Base-by-base conservation (phyloP, 2,113 vertebrate species). In the Corythaeola cristata region DNA sequence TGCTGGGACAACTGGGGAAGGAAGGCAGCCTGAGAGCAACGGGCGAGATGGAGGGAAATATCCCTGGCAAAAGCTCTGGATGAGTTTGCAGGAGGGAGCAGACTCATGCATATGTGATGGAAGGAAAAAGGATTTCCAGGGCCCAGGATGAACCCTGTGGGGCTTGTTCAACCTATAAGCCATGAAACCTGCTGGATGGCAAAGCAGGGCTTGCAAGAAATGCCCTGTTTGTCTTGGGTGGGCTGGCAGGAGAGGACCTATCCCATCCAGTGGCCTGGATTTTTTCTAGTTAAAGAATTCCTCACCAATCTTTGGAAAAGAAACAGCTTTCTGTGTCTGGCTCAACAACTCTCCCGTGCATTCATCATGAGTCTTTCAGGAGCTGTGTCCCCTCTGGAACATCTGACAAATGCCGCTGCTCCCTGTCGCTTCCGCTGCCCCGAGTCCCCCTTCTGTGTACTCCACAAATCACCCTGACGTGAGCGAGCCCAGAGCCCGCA, bases 391-490 rank as follows among this genome's bases (percentile, higher is more conserved):
- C 33, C 47, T 44, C 52, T 32, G 3, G 1, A 58, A 23, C 33
- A 20, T 1, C 69, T 93, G 88, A 95, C 41, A 69, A 90, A 93
- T 73, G 67, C 21, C 58, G 24, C 33, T 1, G 0, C 12, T 85
- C 15, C 8, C 17, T 6, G 19, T n/a, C 2, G 0, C 35, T 82
- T 12, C 5, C 1, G 1, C n/a, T 32, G 49, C 62, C 60, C 56
- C 0, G 2, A 2, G 33, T 35, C 55, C 41, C 55, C 21, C 32
- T 41, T 80, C 45, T 1, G n/a, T 60, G 59, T 52, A 49, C 78
- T 68, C 35, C 85, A 88, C 85, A 35, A 27, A 93, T 93, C 81
- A 73, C 22, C 0, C 0, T 5, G 63, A 37, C 2, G 0, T 2
- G 3, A 58, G 66, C 0, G 0, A 88, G 64, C 64, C 47, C 64